Evolutionary conservation across 2,888 invertebrate genomes (phyloP), one percentile per base, ranked within the genome.

Genomic region (Lampropteryx suffumata): DNA sequence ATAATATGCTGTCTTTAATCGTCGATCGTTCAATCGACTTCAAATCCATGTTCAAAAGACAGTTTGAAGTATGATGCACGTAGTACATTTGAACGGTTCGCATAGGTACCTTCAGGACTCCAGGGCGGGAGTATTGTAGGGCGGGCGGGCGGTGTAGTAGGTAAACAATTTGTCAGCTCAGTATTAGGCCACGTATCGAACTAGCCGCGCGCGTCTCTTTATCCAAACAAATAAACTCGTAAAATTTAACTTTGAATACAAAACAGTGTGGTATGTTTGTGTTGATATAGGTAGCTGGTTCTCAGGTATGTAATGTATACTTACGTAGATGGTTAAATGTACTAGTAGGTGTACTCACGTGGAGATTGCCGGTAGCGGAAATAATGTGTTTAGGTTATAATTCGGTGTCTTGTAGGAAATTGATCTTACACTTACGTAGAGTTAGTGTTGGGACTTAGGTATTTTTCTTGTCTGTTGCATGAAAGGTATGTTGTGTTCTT

Each of bases 161-260:
- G n/a, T n/a, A 65, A 65, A 65, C 65, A 65, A 61, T 46, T 51
- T 17, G 24, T 35, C 34, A 17, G 21, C 32, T 46, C 72, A 73
- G 73, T 70, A 54, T 44, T 51, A 55, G 40, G 51, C 47, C 55
- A 44, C 54, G 44, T 52, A 63, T 55, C 58, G 64, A 21, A 46
- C 64, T 63, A 12, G 50, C 2, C 57, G 62, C 65, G 62, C 73
- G 73, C 55, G 62, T 61, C 41, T 24, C 5, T 10, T n/a, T 30
- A 17, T 26, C 4, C 21, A n/a, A 39, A 28, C n/a, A 35, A 42
- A 34, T 37, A 8, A 37, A 36, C 30, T 49, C 42, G 49, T 42
- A 36, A 36, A 42, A 28, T 32, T 12, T 42, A 49, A 49, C 17
- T 49, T 49, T 36, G 37, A 26, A 12, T 27, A 48, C 11, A 41